Base-by-base conservation (phyloP, 2,113 vertebrate genomes). In the Colaptes auratus region DNA sequence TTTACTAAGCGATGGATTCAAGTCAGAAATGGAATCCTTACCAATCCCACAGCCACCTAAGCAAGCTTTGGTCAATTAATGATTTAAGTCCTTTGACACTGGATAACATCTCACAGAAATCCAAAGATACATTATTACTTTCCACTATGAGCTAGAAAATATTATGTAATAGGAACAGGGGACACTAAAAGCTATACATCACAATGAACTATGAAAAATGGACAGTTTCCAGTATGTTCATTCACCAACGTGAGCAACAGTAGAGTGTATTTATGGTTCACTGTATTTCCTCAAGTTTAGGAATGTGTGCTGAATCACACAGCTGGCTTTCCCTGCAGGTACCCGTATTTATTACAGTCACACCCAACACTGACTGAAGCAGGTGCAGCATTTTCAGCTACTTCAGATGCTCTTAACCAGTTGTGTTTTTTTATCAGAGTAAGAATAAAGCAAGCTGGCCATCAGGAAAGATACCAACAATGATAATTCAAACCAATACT, bases 51-150 rank as follows among this genome's bases (percentile, higher is more conserved):
- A 76, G 63, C 7, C 64, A 82, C 3, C 2, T 0, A 44, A 65
- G 55, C 15, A 84, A 84, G 30, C 64, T 92, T 81, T 95, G 70
- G 81, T 88, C 70, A 93, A 75, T 84, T 81, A 94, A 71, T 53
- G 69, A 30, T 95, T 65, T 42, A 86, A 91, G 35, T 63, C 70
- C n/a, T 87, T 63, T 79, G 63, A 85, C 66, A 87, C 11, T 75
- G 84, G 10, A 31, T 89, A 71, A 81, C 17, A 18, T 11, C 67
- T 39, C 28, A 87, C 3, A 89, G 30, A 92, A 91, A 55, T 76
- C 24, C 30, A 56, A 79, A 89, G 55, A 79, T 12, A 30, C 77
- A 77, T 77, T 74, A 94, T n/a, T 90, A 83, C 42, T 93, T 82
- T 58, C 42, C 21, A 69, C 9, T 75, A 21, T 25, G n/a, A 66